Evolutionary conservation across 1,140 invertebrate species (phyloP).

Genomic region (Berghia stephanieae): DNA sequence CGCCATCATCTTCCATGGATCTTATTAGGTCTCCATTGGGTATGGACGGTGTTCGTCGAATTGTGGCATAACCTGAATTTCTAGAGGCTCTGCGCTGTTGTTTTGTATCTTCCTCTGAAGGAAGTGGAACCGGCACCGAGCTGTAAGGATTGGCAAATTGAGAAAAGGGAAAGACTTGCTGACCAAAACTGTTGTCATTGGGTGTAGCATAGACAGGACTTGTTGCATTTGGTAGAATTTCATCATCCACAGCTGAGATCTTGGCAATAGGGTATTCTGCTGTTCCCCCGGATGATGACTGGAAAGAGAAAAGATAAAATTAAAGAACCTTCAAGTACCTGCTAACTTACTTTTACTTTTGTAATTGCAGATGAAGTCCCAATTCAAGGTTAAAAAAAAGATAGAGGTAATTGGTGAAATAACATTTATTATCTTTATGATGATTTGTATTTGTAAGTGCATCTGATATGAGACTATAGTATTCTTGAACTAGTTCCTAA

Average conservation of each 20-base stretch:
- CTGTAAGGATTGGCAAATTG: conserved; percentile 32
- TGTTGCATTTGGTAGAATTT: conserved; percentile 36
- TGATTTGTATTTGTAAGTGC: too few species aligned
- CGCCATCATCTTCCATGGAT: not conserved
- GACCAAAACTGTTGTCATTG: conserved; percentile 20
- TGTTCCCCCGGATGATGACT: conserved; percentile 27
- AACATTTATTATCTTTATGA: too few species aligned
- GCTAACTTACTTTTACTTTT: too few species aligned
- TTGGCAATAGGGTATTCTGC: conserved; percentile 11
- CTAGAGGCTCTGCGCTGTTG: not conserved
- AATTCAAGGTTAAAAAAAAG: too few species aligned
- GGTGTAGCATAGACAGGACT: conserved; percentile 40
- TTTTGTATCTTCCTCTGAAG: conserved; percentile 13
- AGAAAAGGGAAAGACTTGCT: not conserved
- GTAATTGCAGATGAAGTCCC: too few species aligned
- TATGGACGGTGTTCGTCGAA: conserved; percentile 27
- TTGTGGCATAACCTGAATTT: conserved; percentile 33
- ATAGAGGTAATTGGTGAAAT: too few species aligned
- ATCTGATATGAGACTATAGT: too few species aligned
- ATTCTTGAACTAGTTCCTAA: too few species aligned
- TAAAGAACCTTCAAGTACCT: too few species aligned
- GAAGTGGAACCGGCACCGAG: conserved; percentile 14
- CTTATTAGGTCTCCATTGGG: conserved; percentile 13
- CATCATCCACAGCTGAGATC: conserved; percentile 41
- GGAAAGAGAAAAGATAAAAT: not conserved